phyloP scores from a whole-genome alignment of 1,140 invertebrate species.

The Dolichoris vasculosae region DNA sequence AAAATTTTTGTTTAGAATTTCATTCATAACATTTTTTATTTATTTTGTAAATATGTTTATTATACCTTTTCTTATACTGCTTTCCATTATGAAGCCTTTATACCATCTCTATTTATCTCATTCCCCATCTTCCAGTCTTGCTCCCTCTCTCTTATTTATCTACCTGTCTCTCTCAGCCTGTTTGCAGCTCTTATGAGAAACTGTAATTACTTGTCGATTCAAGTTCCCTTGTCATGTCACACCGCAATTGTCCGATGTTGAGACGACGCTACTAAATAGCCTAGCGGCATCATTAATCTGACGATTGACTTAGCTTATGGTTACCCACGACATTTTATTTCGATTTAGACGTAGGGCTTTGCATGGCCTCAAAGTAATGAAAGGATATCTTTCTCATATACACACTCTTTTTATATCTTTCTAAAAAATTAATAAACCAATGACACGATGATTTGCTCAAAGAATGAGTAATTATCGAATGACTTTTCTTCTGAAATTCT shows the following conservation, averaged over 20 bases:
- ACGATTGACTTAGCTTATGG: slow-evolving; percentile 41
- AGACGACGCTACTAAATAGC: slow-evolving; percentile 50
- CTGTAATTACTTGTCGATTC: slow-evolving; percentile 49
- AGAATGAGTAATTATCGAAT: slow-evolving; percentile 55
- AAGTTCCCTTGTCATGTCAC: slow-evolving; percentile 39
- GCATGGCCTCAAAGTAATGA: slow-evolving; percentile 41
- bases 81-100: not conserved
- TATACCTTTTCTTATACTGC: not conserved
- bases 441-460: slow-evolving; percentile 55
- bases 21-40: not conserved
- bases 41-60: not conserved
- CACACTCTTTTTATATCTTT: not conserved
- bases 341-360: slow-evolving; percentile 42
- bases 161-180: not conserved
- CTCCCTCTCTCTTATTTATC: not conserved
- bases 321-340: slow-evolving; percentile 53
- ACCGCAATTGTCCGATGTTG: slow-evolving; percentile 42
- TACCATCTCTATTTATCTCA: not conserved
- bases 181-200: slow-evolving; percentile 8
- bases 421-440: slow-evolving; percentile 44
- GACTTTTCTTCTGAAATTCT: not conserved
- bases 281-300: slow-evolving; percentile 51
- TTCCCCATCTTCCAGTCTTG: not conserved
- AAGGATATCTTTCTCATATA: not conserved
- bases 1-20: not conserved